Percentiles rank a stretch among this genome's conserved stretches.
Conservation (phyloP, 2,797 vertebrate species). For the Cirrhinus molitorella region DNA sequence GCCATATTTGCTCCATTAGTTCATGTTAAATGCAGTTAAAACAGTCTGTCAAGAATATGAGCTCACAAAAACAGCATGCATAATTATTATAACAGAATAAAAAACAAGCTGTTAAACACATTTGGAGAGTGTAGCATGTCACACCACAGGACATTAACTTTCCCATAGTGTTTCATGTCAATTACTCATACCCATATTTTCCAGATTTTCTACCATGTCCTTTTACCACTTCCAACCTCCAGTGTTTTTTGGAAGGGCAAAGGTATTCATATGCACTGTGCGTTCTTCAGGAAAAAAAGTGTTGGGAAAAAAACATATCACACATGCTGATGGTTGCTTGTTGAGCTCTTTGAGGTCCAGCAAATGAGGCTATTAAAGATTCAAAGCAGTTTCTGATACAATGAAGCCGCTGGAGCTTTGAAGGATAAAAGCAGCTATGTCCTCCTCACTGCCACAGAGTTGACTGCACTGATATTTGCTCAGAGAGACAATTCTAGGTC, state of each 20-base stretch:
- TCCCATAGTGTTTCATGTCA: background rate
- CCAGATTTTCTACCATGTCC: background rate
- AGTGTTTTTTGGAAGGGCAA: constrained; percentile 9
- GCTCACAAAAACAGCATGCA: constrained; percentile 12
- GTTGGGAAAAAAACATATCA: constrained; percentile 1
- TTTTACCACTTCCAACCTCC: constrained; percentile 26
- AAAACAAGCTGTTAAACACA: constrained; percentile 1
- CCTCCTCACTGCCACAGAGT: constrained; percentile 14
- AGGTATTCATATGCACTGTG: constrained; percentile 3
- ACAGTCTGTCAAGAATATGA: background rate
- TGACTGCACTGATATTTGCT: constrained; percentile 39
- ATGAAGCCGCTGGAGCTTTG: constrained; percentile 45
- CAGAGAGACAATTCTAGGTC: constrained; percentile 24
- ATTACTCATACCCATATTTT: background rate
- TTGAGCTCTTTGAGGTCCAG: constrained; percentile 27
- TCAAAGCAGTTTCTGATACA: constrained; percentile 59
- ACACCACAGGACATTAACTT: background rate
- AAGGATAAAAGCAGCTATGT: constrained; percentile 47
- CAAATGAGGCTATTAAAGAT: constrained; percentile 50
- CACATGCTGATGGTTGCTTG: constrained; percentile 30
- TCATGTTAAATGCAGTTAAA: background rate
- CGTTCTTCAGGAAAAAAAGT: constrained; percentile 18
- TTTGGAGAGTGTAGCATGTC: background rate
- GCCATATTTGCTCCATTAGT: background rate
- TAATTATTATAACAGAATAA: constrained; percentile 15